Evolutionary conservation across 2,888 invertebrate genomes (phyloP).

Genomic region (Zygogramma bicolorata): DNA sequence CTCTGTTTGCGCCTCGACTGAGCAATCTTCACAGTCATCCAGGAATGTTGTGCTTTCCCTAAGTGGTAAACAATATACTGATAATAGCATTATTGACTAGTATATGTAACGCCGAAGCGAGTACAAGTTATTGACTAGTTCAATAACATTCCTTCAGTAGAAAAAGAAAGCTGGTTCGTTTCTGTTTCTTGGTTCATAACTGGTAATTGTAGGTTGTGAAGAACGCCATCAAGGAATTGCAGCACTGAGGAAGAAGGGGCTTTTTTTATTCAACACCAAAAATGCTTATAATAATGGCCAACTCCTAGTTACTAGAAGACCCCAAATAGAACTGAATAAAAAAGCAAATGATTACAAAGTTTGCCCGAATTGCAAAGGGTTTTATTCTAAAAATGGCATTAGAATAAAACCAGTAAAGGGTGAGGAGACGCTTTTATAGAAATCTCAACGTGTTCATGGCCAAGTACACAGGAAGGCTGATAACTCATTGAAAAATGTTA

Average conservation of each 20-base stretch:
- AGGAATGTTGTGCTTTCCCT: too few species aligned
- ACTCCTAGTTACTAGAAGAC: conserved; percentile 22
- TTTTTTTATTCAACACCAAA: conserved; percentile 24
- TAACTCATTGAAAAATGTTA: conserved; percentile 1
- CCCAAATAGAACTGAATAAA: conserved; percentile 10
- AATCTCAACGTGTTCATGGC: conserved; percentile 11
- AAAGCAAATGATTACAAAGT: conserved; percentile 32
- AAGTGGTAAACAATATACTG: too few species aligned
- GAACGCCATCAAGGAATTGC: conserved; percentile 1
- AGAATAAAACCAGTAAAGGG: conserved; percentile 17
- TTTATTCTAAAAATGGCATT: conserved; percentile 18
- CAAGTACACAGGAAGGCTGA: conserved; percentile 19
- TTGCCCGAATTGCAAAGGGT: conserved; percentile 21
- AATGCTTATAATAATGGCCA: conserved; percentile 17
- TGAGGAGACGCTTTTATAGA: neutral
- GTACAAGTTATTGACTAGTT: too few species aligned
- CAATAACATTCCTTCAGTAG: too few species aligned
- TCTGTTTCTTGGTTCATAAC: too few species aligned
- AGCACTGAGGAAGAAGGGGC: conserved; percentile 16
- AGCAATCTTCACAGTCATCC: too few species aligned
- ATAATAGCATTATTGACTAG: too few species aligned
- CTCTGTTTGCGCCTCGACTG: too few species aligned
- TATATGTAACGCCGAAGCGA: too few species aligned
- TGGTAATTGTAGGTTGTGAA: conserved; percentile 21
- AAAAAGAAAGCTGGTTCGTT: too few species aligned